These are phyloP conservation scores for Apodemus sylvaticus DNA, from an alignment of 2,113 vertebrate genomes.

Conservation along the genomic window DNA sequence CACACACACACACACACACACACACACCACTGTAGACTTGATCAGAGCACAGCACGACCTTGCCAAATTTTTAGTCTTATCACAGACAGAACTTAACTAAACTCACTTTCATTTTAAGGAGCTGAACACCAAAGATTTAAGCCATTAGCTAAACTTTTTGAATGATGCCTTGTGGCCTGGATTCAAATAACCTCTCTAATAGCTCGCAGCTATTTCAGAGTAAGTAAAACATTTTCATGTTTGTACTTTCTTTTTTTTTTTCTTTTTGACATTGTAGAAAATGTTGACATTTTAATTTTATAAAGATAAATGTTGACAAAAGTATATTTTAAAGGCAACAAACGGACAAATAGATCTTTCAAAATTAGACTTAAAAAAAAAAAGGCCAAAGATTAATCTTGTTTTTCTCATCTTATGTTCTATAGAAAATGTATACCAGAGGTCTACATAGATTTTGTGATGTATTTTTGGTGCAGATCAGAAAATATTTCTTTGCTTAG, in stretches of 20 bases:
- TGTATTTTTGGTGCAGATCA: slow-evolving; percentile 63
- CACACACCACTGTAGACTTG: background rate
- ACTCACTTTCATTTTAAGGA: slow-evolving; percentile 76
- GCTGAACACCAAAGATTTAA: slow-evolving; percentile 71
- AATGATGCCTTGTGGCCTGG: slow-evolving; percentile 43
- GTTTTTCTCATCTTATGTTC: background rate
- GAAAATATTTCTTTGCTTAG: slow-evolving; percentile 21
- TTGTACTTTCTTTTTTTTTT: background rate
- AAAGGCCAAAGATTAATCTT: slow-evolving; percentile 38
- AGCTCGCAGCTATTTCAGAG: background rate
- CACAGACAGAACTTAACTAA: slow-evolving; percentile 81
- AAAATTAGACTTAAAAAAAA: background rate
- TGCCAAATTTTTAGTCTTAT: slow-evolving; percentile 77
- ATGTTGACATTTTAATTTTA: slow-evolving; percentile 22
- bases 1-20: background rate
- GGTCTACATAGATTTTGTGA: background rate
- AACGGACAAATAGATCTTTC: background rate
- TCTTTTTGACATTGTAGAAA: background rate
- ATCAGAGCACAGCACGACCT: slow-evolving; percentile 73
- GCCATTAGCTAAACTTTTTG: slow-evolving; percentile 55
- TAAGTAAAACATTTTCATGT: slow-evolving; percentile 30
- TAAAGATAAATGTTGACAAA: slow-evolving; percentile 48
- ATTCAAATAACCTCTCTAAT: slow-evolving; percentile 37
- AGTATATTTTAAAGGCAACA: background rate
- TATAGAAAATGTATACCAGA: background rate